A percentile compares a stretch with the other conserved stretches of the same genome.
These are phyloP conservation scores for Balanococcus diminutus DNA, from an alignment of 2,888 invertebrate species.

Conservation along the genomic window DNA sequence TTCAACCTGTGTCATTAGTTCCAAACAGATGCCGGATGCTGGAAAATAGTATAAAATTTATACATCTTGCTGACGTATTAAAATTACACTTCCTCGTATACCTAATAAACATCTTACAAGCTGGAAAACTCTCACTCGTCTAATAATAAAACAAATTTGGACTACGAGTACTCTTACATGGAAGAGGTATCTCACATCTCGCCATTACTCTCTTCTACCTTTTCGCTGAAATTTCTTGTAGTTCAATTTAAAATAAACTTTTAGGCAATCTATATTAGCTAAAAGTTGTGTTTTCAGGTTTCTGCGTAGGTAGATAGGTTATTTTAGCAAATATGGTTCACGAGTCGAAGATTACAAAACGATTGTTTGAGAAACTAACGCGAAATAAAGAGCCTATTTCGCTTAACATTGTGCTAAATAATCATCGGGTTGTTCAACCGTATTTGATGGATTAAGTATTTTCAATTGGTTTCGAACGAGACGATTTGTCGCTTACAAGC, in stretches of 20 bases:
- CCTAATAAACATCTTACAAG: neutral
- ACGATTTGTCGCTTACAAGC: no score
- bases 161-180: neutral
- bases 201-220: neutral
- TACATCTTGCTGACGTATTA: neutral
- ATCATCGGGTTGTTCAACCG: neutral
- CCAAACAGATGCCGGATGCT: neutral
- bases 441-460: neutral
- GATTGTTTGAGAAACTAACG: neutral
- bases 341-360: neutral
- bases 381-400: neutral
- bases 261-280: neutral
- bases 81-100: neutral
- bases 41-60: neutral
- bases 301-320: no score
- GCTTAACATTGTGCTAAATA: neutral
- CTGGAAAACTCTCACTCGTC: neutral
- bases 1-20: no score
- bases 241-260: neutral
- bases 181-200: neutral
- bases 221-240: neutral
- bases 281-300: neutral
- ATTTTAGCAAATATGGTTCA: no score
- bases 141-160: conserved; percentile 16
- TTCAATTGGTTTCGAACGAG: neutral